These are phyloP conservation scores for Drosophila phalerata DNA, from an alignment of 2,888 invertebrate species.

Conservation along the genomic window DNA sequence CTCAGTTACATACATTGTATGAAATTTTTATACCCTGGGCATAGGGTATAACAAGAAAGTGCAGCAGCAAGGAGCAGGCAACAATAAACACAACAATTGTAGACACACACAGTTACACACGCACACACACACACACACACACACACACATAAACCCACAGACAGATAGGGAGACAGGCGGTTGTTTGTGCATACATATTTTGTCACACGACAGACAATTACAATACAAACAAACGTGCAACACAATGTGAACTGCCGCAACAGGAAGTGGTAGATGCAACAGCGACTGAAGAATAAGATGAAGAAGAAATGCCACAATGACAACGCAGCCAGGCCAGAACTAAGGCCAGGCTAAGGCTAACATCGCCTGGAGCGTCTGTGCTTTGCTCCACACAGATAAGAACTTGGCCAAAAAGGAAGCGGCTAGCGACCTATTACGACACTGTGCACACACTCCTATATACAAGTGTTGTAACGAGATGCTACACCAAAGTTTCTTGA, in stretches of 20 bases:
- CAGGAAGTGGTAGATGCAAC: constrained; percentile 67
- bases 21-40: neutral
- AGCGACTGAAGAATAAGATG: constrained; percentile 55
- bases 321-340: constrained; percentile 32
- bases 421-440: constrained; percentile 75
- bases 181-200: constrained; percentile 62
- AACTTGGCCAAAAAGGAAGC: constrained; percentile 64
- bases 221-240: constrained; percentile 75
- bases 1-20: too few species aligned
- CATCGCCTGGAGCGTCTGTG: constrained; percentile 12
- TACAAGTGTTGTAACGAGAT: constrained; percentile 21
- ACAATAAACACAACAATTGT: constrained; percentile 62
- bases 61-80: constrained; percentile 38
- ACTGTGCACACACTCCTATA: constrained; percentile 18
- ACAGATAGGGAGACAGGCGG: constrained; percentile 5
- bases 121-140: constrained; percentile 8
- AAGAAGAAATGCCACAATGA: constrained; percentile 28
- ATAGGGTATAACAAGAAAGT: constrained; percentile 6
- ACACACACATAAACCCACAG: constrained; percentile 14
- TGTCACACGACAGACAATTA: constrained; percentile 68
- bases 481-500: constrained; percentile 6
- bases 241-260: constrained; percentile 63
- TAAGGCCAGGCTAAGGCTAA: constrained; percentile 40
- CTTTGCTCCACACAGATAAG: constrained; percentile 50
- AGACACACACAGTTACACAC: constrained; percentile 19